A percentile compares a stretch with the other conserved stretches of the same genome.
Conservation (phyloP, 2,888 invertebrate species). For the Rhingia campestris region DNA sequence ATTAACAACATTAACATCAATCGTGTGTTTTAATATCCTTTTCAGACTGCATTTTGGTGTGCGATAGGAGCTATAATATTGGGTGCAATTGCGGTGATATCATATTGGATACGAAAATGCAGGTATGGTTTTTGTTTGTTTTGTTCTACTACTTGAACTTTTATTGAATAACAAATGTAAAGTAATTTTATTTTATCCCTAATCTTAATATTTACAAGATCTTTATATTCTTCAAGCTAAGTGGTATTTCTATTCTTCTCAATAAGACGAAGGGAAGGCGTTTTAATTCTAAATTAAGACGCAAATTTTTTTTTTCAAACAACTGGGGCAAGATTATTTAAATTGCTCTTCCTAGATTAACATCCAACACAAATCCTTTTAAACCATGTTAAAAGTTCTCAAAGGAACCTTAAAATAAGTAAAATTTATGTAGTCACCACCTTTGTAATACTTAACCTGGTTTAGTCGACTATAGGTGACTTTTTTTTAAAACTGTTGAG, state of each 20-base stretch:
- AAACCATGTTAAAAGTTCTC: not conserved
- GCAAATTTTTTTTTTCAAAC: too few species aligned
- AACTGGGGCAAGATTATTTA: too few species aligned
- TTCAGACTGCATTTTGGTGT: slow-evolving; percentile 83
- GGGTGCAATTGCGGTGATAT: slow-evolving; percentile 82
- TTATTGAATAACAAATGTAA: too few species aligned
- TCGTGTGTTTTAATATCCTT: slow-evolving; percentile 24
- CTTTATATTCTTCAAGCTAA: too few species aligned
- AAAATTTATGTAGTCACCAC: not conserved
- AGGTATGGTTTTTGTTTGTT: slow-evolving; percentile 78
- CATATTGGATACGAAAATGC: slow-evolving; percentile 83
- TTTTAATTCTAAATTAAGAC: too few species aligned
- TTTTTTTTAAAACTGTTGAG: not conserved
- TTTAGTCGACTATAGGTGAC: not conserved
- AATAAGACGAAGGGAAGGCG: too few species aligned
- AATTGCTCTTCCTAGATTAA: too few species aligned
- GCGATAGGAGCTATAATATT: slow-evolving; percentile 82
- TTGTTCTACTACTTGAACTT: too few species aligned
- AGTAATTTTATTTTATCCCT: too few species aligned
- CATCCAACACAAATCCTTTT: too few species aligned
- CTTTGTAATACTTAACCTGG: not conserved
- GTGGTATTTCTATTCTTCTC: too few species aligned
- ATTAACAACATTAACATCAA: slow-evolving; percentile 55
- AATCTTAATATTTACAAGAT: too few species aligned
- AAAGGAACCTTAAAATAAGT: not conserved